A percentile compares a stretch with the other conserved stretches of the same genome.
phyloP scores from a whole-genome alignment of 1,140 invertebrate species.

The Colletes latitarsis region DNA sequence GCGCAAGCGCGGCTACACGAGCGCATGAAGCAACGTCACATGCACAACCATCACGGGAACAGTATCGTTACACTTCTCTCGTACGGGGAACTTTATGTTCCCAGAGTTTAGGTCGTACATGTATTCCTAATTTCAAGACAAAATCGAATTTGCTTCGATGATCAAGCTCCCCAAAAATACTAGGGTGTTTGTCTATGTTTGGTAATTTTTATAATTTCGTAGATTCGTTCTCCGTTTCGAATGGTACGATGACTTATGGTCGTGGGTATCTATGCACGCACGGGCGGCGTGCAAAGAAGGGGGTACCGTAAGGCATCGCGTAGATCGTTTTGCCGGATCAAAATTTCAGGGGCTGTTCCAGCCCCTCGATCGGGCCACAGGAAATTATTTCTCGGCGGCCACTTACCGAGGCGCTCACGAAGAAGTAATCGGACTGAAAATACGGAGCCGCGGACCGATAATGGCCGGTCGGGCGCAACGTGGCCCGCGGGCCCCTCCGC shows the following conservation, averaged over 20 bases:
- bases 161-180: too few relatives aligned
- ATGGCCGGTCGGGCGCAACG: conserved; percentile 52
- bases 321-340: conserved; percentile 62
- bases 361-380: conserved; percentile 26
- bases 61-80: neutral
- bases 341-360: conserved; percentile 53
- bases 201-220: too few relatives aligned
- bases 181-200: too few relatives aligned
- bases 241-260: too few relatives aligned
- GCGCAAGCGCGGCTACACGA: neutral
- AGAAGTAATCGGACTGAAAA: conserved; percentile 66
- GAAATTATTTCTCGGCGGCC: conserved; percentile 64
- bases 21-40: conserved; percentile 15
- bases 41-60: conserved; percentile 10
- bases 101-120: neutral
- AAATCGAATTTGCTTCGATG: too few relatives aligned
- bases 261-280: neutral
- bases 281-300: neutral
- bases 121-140: too few relatives aligned
- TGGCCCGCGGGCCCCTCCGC: conserved; percentile 24
- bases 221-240: neutral
- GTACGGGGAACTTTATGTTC: neutral
- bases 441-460: conserved; percentile 61
- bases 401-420: conserved; percentile 64
- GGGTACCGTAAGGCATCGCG: conserved; percentile 51